Evolutionary conservation across 35 echinoderm and acorn worm genomes (phyloP), one percentile per base, ranked within the genome.

Genomic region (Acanthaster planci): DNA sequence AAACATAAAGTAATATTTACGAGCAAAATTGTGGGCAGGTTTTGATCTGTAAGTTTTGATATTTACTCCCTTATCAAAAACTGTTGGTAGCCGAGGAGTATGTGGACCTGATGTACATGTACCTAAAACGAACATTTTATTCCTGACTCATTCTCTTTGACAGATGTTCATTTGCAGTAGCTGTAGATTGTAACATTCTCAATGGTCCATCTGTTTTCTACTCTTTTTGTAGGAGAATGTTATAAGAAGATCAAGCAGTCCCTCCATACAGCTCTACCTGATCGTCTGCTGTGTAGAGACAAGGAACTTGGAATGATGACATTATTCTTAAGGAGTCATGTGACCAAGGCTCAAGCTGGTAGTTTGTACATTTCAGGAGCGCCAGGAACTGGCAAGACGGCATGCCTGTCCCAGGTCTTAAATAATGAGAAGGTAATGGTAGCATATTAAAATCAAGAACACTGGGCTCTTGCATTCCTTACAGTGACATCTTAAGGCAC

Each of bases 301-400:
- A 94, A 91, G 52, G 96, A 99, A 75, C 77, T 84, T 22, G 75
- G 82, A 16, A 60, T 60, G 15, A 91, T 99, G 21, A 76, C 82
- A 14, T 68, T 72, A 30, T 99, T 99, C 86, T 72, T 99, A 19
- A 81, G 86, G 7, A 39, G 80, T 40, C 96, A 99, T 77, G 53
- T 99, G 21, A n/a, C 80, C 1, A 77, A 81, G 40, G 80, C 86
- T 59, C 90, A 89, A 58, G 85, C 96, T 17, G 96, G 92, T 4
- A 99, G 96, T 84, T 40, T 99, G 40, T 99, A 99, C 40, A 92
- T 99, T 12, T 99, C 96, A 12, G 96, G 96, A 37, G 96, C 96
- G 26, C 96, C 96, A 14, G 96, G 96, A 0, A 99, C 96, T 18
- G 96, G 96, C 1, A 99, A 99, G 83, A 99, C 96, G 0, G 96